Percentiles rank a stretch among this genome's conserved stretches.
Evolutionary conservation across 2,888 invertebrate genomes (phyloP).

Genomic region (Mellilla xanthometata): DNA sequence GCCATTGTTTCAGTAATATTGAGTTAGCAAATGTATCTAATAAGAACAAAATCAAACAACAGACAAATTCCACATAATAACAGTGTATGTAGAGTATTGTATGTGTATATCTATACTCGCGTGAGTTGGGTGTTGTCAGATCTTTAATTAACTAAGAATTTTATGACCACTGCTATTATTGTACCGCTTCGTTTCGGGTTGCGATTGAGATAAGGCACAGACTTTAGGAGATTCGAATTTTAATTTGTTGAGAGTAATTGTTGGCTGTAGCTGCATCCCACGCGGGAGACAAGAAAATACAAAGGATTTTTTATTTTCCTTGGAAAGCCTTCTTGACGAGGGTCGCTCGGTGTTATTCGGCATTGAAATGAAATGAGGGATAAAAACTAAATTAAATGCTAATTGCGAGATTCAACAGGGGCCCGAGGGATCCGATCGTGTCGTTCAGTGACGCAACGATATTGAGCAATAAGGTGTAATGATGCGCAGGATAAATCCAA

Average conservation of each 20-base stretch:
- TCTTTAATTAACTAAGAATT: constrained; percentile 5
- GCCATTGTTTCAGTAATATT: no score
- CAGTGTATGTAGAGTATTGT: neutral
- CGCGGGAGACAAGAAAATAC: constrained; percentile 64
- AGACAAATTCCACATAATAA: no score
- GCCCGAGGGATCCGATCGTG: constrained; percentile 48
- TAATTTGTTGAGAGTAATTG: constrained; percentile 62
- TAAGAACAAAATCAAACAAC: no score
- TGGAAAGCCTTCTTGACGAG: constrained; percentile 68
- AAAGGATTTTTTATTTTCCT: constrained; percentile 62
- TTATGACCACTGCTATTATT: neutral
- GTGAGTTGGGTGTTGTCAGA: neutral
- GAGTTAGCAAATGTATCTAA: no score
- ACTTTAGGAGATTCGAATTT: constrained; percentile 58
- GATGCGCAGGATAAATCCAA: constrained; percentile 53
- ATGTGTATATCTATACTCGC: no score
- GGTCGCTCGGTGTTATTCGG: constrained; percentile 64
- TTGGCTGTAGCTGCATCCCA: constrained; percentile 55
- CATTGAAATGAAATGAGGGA: constrained; percentile 70
- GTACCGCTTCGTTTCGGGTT: constrained; percentile 1
- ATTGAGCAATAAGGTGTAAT: constrained; percentile 57
- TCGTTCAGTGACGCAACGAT: constrained; percentile 48
- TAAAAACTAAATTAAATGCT: constrained; percentile 76
- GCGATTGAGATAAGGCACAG: constrained; percentile 51
- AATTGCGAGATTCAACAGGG: constrained; percentile 65